phyloP scores from a whole-genome alignment of 2,888 invertebrate species.

The Stenodera caucasica region DNA sequence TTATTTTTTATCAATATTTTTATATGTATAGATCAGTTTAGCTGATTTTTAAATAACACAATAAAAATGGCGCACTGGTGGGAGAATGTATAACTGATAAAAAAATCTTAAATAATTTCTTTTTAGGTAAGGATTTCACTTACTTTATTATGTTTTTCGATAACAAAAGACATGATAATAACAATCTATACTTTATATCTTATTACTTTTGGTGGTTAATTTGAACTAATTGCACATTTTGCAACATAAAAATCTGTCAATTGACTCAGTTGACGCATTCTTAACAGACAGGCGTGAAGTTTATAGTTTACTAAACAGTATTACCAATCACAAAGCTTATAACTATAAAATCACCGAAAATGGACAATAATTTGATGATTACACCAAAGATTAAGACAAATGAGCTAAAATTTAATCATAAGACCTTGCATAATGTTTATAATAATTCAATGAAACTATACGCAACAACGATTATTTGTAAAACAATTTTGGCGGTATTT shows the following conservation, averaged over 20 bases:
- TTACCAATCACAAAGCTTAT: neutral
- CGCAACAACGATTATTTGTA: no score
- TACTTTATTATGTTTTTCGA: constrained; percentile 14
- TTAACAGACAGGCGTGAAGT: constrained; percentile 21
- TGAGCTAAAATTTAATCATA: neutral
- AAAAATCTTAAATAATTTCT: neutral
- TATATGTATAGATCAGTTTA: constrained; percentile 8
- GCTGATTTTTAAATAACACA: constrained; percentile 27
- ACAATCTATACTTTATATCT: constrained; percentile 9
- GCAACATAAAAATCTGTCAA: constrained; percentile 24
- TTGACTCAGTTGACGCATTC: constrained; percentile 24
- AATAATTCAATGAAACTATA: no score
- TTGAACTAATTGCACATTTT: constrained; percentile 24
- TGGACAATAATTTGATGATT: no score
- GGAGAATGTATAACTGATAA: constrained; percentile 9
- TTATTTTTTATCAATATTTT: neutral
- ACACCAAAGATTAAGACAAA: no score
- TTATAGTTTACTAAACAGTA: neutral
- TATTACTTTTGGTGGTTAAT: constrained; percentile 8
- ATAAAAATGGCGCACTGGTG: constrained; percentile 30
- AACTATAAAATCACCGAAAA: neutral
- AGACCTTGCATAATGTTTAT: neutral
- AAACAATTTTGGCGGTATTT: constrained; percentile 2
- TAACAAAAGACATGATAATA: constrained; percentile 17
- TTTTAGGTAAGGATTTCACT: constrained; percentile 7